Percentiles rank a stretch among this genome's conserved stretches.
Conservation (phyloP, 2,113 vertebrate genomes). For the Mus pahari region DNA sequence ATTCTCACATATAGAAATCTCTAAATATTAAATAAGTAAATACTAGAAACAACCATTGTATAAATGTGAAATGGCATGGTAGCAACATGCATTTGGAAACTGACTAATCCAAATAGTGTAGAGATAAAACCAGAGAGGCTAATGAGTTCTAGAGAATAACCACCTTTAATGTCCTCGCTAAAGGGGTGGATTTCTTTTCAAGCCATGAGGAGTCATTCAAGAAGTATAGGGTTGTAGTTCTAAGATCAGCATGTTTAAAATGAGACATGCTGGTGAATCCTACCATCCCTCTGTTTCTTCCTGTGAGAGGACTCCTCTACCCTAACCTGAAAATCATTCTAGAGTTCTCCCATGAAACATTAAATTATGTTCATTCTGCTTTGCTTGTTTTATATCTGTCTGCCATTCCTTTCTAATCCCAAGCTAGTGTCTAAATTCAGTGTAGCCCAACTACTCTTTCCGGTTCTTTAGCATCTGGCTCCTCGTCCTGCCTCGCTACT, state of each 20-base stretch:
- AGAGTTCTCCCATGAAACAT: slow-evolving; percentile 10
- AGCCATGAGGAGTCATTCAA: background rate
- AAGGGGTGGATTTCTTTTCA: background rate
- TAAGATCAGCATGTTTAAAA: background rate
- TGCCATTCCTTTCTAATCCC: background rate
- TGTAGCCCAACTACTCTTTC: background rate
- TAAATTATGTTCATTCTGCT: background rate
- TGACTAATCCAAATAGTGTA: background rate
- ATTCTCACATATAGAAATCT: background rate
- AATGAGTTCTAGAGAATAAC: background rate
- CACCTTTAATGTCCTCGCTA: background rate
- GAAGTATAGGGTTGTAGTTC: background rate
- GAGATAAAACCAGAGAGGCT: background rate
- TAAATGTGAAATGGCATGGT: background rate
- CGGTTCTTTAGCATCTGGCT: background rate
- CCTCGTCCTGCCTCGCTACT: background rate
- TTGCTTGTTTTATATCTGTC: background rate
- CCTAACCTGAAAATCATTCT: background rate
- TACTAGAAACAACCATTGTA: background rate
- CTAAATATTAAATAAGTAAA: background rate
- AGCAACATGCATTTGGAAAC: background rate
- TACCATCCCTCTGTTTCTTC: background rate
- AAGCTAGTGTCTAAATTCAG: background rate
- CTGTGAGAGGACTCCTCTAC: background rate
- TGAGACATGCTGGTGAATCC: background rate